Evolutionary conservation across 2,113 vertebrate genomes (phyloP).

Genomic region (Myotis lucifugus): DNA sequence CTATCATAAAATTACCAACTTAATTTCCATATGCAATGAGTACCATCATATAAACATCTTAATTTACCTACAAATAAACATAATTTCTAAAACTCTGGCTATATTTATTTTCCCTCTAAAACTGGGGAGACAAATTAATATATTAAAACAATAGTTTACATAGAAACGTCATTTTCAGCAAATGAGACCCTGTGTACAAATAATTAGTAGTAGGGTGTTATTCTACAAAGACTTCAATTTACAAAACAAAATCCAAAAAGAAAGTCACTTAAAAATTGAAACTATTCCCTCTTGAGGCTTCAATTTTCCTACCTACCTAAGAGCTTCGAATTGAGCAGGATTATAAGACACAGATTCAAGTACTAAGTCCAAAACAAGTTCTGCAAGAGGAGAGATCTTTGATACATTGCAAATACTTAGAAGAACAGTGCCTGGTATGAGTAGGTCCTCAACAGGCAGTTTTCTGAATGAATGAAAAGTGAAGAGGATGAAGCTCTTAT

Average conservation of each 20-base stretch:
- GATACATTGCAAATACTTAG: neutral
- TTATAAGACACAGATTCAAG: neutral
- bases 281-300: neutral
- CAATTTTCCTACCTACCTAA: neutral
- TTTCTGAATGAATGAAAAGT: constrained; percentile 27
- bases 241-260: neutral
- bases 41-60: neutral
- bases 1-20: constrained; percentile 42
- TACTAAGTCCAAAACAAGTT: neutral
- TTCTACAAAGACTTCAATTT: neutral
- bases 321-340: neutral
- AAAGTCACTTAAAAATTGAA: constrained; percentile 23
- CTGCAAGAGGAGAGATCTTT: neutral
- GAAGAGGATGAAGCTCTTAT: neutral
- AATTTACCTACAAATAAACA: constrained; percentile 30
- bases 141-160: neutral
- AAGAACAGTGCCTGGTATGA: neutral
- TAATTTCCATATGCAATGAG: constrained; percentile 31
- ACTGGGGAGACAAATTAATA: neutral
- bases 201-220: neutral
- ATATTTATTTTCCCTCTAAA: neutral
- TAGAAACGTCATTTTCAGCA: neutral
- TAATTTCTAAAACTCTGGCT: constrained; percentile 7
- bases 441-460: neutral
- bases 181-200: neutral